Evolutionary conservation across 1,140 invertebrate genomes (phyloP).

Genomic region (Platorchestia sp.): DNA sequence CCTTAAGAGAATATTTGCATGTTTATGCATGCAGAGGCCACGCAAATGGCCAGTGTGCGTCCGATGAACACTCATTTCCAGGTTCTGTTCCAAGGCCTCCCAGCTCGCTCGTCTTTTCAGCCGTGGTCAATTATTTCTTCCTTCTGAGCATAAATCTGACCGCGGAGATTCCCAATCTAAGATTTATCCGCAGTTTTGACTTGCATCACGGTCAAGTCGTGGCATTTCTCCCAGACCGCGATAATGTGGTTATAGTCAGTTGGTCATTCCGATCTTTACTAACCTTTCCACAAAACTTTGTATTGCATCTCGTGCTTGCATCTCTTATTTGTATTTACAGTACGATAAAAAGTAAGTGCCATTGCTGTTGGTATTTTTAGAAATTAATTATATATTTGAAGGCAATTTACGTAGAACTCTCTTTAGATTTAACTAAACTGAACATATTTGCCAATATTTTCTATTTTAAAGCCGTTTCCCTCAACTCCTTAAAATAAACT

Average conservation of each 20-base stretch:
- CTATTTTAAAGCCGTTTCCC: no score
- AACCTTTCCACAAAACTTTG: background rate
- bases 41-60: background rate
- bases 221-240: background rate
- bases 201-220: background rate
- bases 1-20: background rate
- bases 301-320: background rate
- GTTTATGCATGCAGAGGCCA: conserved; percentile 20
- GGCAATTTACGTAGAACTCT: no score
- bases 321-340: background rate
- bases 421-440: no score
- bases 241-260: no score
- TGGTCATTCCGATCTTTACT: no score
- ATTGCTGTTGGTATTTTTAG: background rate
- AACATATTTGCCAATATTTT: no score
- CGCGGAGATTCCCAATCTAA: conserved; percentile 36
- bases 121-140: conserved; percentile 30
- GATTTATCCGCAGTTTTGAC: conserved; percentile 23
- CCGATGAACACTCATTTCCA: background rate
- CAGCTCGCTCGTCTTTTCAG: background rate
- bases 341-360: background rate
- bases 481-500: no score
- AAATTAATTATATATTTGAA: background rate
- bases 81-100: background rate
- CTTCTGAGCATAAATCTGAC: conserved; percentile 31